Evolutionary conservation across 2,888 invertebrate genomes (phyloP).

Genomic region (Netelia inedita): DNA sequence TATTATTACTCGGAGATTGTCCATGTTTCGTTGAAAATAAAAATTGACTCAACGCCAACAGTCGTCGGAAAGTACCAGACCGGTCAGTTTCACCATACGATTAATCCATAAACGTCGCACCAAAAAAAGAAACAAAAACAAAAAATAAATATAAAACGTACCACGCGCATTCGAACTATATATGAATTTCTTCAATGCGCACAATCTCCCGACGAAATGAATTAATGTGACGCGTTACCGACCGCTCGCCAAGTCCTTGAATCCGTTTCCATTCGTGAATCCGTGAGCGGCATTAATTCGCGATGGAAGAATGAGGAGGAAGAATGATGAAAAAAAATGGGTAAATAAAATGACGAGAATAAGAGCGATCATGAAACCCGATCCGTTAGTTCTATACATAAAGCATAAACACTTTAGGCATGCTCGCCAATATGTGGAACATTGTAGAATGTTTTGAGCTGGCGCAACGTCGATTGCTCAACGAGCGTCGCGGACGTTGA

Average conservation of each 20-base stretch:
- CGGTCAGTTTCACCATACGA: neutral
- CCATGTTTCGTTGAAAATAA: neutral
- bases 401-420: conserved; percentile 31
- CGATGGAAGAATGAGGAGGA: conserved; percentile 34
- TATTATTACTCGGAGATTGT: neutral
- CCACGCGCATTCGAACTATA: conserved; percentile 1
- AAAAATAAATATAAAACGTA: neutral
- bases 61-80: neutral
- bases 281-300: conserved; percentile 73
- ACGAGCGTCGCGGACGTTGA: conserved; percentile 8
- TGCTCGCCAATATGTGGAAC: conserved; percentile 37
- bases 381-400: conserved; percentile 9
- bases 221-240: conserved; percentile 50
- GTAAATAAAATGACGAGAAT: conserved; percentile 31
- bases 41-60: neutral
- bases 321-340: neutral
- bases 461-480: conserved; percentile 29
- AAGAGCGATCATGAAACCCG: conserved; percentile 44
- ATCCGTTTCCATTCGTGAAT: conserved; percentile 73
- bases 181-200: conserved; percentile 26
- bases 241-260: conserved; percentile 71
- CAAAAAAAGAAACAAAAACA: neutral
- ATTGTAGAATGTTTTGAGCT: neutral
- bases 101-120: neutral
- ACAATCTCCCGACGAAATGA: conserved; percentile 35